These are phyloP conservation scores for Strigamia crassipes DNA, from an alignment of 2,888 invertebrate genomes.

Conservation along the genomic window DNA sequence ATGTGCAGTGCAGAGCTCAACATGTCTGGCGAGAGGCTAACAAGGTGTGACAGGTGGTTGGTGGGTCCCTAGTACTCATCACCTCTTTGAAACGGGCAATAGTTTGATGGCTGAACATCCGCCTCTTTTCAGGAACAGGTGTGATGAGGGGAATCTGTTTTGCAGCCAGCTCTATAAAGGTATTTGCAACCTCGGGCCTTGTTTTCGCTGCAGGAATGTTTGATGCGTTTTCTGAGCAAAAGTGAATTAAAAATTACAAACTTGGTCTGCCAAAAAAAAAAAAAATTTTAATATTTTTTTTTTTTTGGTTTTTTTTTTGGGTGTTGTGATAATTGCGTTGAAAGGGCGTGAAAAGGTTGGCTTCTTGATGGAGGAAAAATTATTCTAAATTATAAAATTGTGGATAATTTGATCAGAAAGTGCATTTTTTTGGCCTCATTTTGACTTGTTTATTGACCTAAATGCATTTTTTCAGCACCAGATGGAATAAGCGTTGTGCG, in stretches of 20 bases:
- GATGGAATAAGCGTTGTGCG: too few species aligned
- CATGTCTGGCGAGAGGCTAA: conserved; percentile 38
- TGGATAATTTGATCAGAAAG: too few species aligned
- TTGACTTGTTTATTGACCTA: too few species aligned
- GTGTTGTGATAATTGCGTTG: background rate
- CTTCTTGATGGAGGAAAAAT: too few species aligned
- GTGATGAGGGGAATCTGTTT: background rate
- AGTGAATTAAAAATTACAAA: background rate
- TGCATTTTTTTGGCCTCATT: too few species aligned
- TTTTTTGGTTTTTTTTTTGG: background rate
- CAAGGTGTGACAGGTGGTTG: conserved; percentile 40
- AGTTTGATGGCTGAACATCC: conserved; percentile 16
- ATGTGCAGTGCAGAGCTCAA: conserved; percentile 5
- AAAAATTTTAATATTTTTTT: too few species aligned
- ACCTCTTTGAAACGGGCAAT: background rate
- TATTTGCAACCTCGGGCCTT: background rate
- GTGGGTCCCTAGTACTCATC: conserved; percentile 24
- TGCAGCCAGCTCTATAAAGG: background rate
- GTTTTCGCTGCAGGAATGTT: background rate
- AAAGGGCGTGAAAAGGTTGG: too few species aligned
- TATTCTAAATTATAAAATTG: too few species aligned
- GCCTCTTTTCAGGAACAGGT: conserved; percentile 21
- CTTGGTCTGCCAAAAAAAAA: background rate
- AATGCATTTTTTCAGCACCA: too few species aligned
- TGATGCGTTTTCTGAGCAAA: background rate